These are phyloP conservation scores for Syngnathus rostellatus DNA, from an alignment of 2,797 vertebrate species.

Conservation along the genomic window DNA sequence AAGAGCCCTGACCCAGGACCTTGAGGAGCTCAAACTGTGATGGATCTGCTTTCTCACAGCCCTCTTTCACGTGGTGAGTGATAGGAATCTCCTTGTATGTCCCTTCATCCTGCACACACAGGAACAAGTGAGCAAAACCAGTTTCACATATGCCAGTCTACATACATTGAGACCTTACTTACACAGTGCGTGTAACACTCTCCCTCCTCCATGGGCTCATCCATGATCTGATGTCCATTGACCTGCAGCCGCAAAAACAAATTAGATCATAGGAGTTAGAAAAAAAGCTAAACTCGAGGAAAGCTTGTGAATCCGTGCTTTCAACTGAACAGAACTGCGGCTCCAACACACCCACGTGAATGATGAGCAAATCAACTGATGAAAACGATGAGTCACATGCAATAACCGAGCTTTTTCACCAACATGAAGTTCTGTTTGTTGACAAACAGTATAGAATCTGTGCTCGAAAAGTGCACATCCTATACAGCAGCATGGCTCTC, in stretches of 20 bases:
- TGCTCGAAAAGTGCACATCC: conserved; percentile 30
- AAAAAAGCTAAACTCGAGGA: conserved; percentile 33
- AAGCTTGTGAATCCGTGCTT: conserved; percentile 37
- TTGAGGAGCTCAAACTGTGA: conserved; percentile 95
- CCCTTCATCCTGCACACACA: conserved; percentile 77
- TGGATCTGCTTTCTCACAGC: conserved; percentile 95
- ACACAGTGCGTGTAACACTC: conserved; percentile 85
- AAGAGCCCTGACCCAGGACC: conserved; percentile 95
- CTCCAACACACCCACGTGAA: conserved; percentile 57
- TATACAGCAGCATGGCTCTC: conserved; percentile 6
- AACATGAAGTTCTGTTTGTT: conserved; percentile 37
- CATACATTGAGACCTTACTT: conserved; percentile 58
- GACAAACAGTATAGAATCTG: conserved; percentile 56
- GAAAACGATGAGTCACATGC: conserved; percentile 54
- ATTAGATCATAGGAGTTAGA: conserved; percentile 22
- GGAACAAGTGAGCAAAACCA: conserved; percentile 7
- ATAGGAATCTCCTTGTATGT: conserved; percentile 93
- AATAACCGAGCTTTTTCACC: conserved; percentile 27
- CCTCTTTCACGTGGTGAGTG: conserved; percentile 95
- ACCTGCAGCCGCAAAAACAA: conserved; percentile 66
- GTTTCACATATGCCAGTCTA: conserved; percentile 11
- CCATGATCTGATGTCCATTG: conserved; percentile 91
- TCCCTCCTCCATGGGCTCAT: conserved; percentile 94
- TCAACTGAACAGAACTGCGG: conserved; percentile 38
- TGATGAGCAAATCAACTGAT: conserved; percentile 53